phyloP scores from a whole-genome alignment of 2,113 vertebrate genomes.

The Platanista minor region DNA sequence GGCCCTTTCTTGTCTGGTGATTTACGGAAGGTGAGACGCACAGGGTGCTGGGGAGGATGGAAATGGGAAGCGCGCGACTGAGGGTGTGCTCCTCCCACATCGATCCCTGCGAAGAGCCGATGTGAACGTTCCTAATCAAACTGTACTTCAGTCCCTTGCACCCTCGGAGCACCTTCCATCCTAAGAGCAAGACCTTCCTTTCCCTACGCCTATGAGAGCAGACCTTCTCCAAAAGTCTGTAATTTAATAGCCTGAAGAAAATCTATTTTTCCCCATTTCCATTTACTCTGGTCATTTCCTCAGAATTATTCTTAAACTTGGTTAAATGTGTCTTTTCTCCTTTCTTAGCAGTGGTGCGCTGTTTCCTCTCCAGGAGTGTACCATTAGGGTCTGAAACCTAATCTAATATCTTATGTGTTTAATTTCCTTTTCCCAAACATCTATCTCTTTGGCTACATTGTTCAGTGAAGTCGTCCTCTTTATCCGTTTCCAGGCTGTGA shows the following conservation, averaged over 20 bases:
- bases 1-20: slow-evolving; percentile 41
- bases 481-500: slow-evolving; percentile 41
- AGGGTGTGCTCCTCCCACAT: neutral
- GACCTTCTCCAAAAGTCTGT: slow-evolving; percentile 45
- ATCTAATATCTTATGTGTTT: slow-evolving; percentile 60
- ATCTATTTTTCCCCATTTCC: slow-evolving; percentile 34
- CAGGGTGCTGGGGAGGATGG: neutral
- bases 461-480: slow-evolving; percentile 46
- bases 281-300: slow-evolving; percentile 65
- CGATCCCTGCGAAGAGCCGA: neutral
- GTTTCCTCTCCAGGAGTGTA: slow-evolving; percentile 30
- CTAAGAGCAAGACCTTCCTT: neutral
- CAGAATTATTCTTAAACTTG: slow-evolving; percentile 62
- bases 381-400: slow-evolving; percentile 44
- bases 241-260: slow-evolving; percentile 58
- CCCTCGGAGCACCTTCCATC: neutral
- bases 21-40: neutral
- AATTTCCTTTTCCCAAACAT: slow-evolving; percentile 58
- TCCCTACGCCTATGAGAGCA: neutral
- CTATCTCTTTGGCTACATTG: slow-evolving; percentile 48
- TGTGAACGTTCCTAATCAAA: slow-evolving; percentile 14
- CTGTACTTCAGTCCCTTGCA: neutral
- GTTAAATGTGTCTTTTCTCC: slow-evolving; percentile 52
- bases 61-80: neutral
- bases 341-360: neutral